Evolutionary conservation across 2,888 invertebrate species (phyloP).

Genomic region (Theretra japonica): DNA sequence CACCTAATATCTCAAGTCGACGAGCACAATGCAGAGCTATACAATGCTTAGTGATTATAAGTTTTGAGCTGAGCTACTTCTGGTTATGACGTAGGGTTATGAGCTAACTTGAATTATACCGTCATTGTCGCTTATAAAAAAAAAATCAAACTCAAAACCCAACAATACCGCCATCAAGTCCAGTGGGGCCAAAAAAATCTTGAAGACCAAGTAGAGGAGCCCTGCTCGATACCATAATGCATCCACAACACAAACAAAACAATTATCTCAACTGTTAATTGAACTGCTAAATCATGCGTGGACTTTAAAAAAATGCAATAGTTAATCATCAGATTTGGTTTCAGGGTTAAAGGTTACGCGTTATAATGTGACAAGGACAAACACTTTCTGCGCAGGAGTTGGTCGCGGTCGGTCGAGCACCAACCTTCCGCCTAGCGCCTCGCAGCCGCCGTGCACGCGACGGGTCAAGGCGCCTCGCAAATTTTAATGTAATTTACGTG

Average conservation of each 20-base stretch:
- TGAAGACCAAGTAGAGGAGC: no score
- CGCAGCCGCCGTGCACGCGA: conserved; percentile 50
- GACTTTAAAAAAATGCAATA: conserved; percentile 16
- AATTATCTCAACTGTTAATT: neutral
- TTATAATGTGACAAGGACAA: conserved; percentile 74
- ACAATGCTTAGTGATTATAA: no score
- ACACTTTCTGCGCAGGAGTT: conserved; percentile 80
- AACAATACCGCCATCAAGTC: no score
- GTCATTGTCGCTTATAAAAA: no score
- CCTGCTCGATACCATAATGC: neutral
- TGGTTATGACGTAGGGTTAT: no score
- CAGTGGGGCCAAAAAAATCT: no score
- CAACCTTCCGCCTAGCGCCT: conserved; percentile 76
- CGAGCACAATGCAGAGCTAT: no score
- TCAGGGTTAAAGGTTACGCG: conserved; percentile 69
- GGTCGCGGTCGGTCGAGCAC: conserved; percentile 70
- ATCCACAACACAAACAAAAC: conserved; percentile 8
- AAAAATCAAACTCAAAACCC: no score
- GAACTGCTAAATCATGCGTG: conserved; percentile 22
- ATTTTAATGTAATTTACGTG: conserved; percentile 58
- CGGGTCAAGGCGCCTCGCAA: conserved; percentile 68
- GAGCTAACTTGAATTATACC: no score
- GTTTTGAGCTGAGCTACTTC: no score
- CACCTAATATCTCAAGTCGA: no score
- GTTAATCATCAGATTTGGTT: conserved; percentile 43